phyloP scores from a whole-genome alignment of 2,113 vertebrate species.

The Pangasianodon gigas region DNA sequence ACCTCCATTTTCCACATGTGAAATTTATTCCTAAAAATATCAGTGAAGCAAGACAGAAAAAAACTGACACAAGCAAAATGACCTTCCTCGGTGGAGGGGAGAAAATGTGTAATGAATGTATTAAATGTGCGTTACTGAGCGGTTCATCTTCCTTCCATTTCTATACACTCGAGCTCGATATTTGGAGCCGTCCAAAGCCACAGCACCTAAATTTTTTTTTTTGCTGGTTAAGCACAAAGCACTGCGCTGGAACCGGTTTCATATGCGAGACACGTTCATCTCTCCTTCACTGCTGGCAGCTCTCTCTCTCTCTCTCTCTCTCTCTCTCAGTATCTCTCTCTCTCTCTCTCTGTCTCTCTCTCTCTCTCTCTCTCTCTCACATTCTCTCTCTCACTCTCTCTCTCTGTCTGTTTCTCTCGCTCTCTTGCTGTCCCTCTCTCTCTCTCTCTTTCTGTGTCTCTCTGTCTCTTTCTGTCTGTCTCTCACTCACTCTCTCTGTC shows the following conservation, averaged over 20 bases:
- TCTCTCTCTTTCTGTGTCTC: neutral
- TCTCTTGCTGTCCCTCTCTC: neutral
- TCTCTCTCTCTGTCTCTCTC: neutral
- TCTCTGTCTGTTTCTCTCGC: no score
- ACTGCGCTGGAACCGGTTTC: neutral
- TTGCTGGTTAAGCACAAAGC: neutral
- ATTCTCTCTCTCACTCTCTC: neutral
- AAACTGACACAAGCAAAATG: constrained; percentile 17
- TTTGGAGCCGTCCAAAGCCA: neutral
- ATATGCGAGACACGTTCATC: neutral
- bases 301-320: neutral
- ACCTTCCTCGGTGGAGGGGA: neutral
- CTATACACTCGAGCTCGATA: neutral
- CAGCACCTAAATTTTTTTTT: neutral
- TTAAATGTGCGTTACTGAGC: neutral
- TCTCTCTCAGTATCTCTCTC: neutral
- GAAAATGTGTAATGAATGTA: neutral
- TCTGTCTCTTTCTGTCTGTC: no score
- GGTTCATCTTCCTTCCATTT: neutral
- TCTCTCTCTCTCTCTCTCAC: neutral
- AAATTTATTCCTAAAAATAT: constrained; percentile 1
- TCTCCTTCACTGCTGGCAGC: neutral
- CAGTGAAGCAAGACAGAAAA: neutral
- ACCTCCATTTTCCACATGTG: neutral
- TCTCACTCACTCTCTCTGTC: no score